Conservation (phyloP, 53 echinoderm and acorn worm species). For the Temnopleurus reevesii region DNA sequence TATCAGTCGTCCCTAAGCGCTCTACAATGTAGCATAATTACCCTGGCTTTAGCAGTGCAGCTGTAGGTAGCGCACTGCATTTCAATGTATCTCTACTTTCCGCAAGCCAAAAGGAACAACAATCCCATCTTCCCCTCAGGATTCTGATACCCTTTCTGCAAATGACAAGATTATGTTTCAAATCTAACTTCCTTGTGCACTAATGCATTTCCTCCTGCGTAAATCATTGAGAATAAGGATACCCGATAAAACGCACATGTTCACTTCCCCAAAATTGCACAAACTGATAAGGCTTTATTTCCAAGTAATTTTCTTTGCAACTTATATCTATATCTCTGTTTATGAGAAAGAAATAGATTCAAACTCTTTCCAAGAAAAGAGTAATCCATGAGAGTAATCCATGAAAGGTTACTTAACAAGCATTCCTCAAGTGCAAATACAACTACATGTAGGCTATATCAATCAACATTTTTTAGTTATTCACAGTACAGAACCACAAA, state of each 20-base stretch:
- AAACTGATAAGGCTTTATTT: neutral
- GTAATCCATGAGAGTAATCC: no score
- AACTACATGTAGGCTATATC: no score
- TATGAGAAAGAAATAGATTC: neutral
- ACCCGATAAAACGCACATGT: neutral
- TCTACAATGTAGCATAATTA: no score
- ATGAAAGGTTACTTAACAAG: no score
- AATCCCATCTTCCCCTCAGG: neutral
- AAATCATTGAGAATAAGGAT: neutral
- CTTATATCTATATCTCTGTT: neutral
- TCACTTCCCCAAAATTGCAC: neutral
- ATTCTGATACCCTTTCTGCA: no score
- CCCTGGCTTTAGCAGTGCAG: no score
- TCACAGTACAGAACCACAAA: no score
- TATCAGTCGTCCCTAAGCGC: no score
- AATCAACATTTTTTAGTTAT: no score
- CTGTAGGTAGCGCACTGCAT: no score
- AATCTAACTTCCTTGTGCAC: neutral
- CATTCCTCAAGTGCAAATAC: no score
- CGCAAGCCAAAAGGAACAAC: neutral
- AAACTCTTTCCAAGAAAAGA: neutral
- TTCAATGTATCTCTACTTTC: no score
- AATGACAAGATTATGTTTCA: conserved; percentile 15
- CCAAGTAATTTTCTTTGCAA: neutral
- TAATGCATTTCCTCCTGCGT: neutral